Evolutionary conservation across 2,797 vertebrate species (phyloP), one percentile per base, ranked within the genome.

Genomic region (Squalus acanthias): DNA sequence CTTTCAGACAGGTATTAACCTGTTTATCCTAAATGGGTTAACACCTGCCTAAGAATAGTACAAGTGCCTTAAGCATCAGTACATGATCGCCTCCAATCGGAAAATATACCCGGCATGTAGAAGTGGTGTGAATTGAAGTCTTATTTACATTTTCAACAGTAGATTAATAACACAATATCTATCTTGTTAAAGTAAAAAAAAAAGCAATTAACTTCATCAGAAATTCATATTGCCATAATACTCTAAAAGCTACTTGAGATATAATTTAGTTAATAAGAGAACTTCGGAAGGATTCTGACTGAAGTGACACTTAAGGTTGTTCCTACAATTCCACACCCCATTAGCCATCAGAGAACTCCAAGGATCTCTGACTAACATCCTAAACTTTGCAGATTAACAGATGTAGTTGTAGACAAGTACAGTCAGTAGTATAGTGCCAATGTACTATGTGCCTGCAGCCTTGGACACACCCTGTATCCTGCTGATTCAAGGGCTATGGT

Each of bases 381-480:
- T 85, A 50, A 85, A 24, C 6, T 24, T 17, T 85, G 22, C 1
- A 85, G 46, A 85, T 50, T 76, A 85, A 22, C 46, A 85, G 82
- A 85, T 0, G 15, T 85, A 85, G 46, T 50, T 50, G 46, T 50
- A 24, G 39, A 8, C 17, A 50, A 50, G 82, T 85, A 1, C 46
- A 85, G 82, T 22, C 7, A 85, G 46, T 50, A 85, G 5, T 15
- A 24, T 46, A 50, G 82, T 85, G 82, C 22, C 82, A 85, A 85
- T 85, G 46, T 29, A 10, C 26, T 33, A 74, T 74, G 29, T 85
- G 46, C 82, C 46, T 85, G 5, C 22, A 22, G 82, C 82, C 82
- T 85, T 50, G 82, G 82, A 85, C 82, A 50, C 82, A 50, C 82
- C 82, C 82, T 85, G 82, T 85, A 85, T 85, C 82, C 82, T 50